These are phyloP conservation scores for Scatophagus argus DNA, from an alignment of 2,113 vertebrate species.

Conservation along the genomic window DNA sequence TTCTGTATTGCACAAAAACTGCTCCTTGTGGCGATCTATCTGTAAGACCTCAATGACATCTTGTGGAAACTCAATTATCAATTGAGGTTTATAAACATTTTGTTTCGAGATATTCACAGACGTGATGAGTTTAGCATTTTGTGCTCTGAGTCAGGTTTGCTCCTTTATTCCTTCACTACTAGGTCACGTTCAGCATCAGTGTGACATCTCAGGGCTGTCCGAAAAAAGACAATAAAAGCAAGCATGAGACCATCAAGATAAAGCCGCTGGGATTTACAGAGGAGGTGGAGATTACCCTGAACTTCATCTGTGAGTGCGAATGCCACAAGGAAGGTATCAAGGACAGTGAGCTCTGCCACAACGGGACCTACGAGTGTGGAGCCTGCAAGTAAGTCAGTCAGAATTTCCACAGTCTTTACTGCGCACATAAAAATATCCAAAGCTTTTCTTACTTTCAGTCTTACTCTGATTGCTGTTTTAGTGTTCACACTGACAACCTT, in stretches of 20 bases:
- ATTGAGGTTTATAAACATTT: neutral
- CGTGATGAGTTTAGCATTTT: neutral
- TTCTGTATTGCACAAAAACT: neutral
- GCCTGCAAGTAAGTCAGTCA: constrained; percentile 91
- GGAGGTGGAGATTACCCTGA: constrained; percentile 92
- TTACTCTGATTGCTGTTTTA: neutral
- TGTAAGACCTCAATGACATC: neutral
- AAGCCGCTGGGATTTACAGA: constrained; percentile 96
- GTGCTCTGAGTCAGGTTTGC: neutral
- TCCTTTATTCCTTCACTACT: neutral
- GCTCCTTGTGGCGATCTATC: no score
- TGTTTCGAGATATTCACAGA: neutral
- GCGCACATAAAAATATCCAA: neutral
- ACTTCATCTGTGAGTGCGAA: constrained; percentile 94
- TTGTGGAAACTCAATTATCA: neutral
- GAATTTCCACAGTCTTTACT: neutral
- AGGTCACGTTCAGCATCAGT: constrained; percentile 94
- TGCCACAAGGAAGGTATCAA: constrained; percentile 87
- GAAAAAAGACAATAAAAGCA: constrained; percentile 82
- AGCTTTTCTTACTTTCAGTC: neutral
- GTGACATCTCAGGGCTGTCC: constrained; percentile 94
- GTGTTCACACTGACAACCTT: neutral
- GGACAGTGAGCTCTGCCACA: constrained; percentile 87
- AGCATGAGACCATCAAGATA: constrained; percentile 91
- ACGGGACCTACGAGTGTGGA: constrained; percentile 96